Conservation (phyloP, 2,888 invertebrate species). For the Epsilonema sp. region DNA sequence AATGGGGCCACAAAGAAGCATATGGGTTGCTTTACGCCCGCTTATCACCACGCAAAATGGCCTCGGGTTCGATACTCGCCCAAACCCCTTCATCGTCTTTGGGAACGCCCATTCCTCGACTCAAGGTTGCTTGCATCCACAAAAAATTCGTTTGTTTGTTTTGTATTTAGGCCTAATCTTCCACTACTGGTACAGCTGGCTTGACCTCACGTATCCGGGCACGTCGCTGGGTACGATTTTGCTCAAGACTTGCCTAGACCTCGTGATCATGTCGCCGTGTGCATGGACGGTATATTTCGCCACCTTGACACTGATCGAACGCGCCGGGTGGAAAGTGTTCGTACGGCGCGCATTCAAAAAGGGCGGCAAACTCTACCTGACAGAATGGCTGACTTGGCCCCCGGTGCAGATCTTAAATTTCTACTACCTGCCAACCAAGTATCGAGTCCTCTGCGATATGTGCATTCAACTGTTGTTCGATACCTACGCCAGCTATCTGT, state of each 20-base stretch:
- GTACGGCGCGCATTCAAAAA: slow-evolving; percentile 49
- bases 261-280: slow-evolving; percentile 59
- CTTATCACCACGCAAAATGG: too few relatives aligned
- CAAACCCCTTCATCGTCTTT: too few relatives aligned
- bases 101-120: too few relatives aligned
- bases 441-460: slow-evolving; percentile 67
- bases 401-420: slow-evolving; percentile 81
- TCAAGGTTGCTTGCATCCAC: too few relatives aligned
- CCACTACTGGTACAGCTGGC: slow-evolving; percentile 62
- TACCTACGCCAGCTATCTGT: slow-evolving; percentile 59
- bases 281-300: slow-evolving; percentile 55
- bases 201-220: slow-evolving; percentile 53
- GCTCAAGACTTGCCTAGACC: slow-evolving; percentile 57
- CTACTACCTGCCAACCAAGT: slow-evolving; percentile 57
- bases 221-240: slow-evolving; percentile 36
- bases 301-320: slow-evolving; percentile 52
- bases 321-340: slow-evolving; percentile 41
- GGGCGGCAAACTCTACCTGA: slow-evolving; percentile 53
- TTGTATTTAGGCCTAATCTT: slow-evolving; percentile 50
- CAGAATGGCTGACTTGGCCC: slow-evolving; percentile 81
- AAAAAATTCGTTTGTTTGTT: too few relatives aligned
- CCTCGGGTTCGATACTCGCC: too few relatives aligned
- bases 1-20: too few relatives aligned
- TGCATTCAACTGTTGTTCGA: slow-evolving; percentile 64
- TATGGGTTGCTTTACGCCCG: too few relatives aligned